Conservation (phyloP, 2,113 vertebrate genomes). For the Phainopepla nitens region DNA sequence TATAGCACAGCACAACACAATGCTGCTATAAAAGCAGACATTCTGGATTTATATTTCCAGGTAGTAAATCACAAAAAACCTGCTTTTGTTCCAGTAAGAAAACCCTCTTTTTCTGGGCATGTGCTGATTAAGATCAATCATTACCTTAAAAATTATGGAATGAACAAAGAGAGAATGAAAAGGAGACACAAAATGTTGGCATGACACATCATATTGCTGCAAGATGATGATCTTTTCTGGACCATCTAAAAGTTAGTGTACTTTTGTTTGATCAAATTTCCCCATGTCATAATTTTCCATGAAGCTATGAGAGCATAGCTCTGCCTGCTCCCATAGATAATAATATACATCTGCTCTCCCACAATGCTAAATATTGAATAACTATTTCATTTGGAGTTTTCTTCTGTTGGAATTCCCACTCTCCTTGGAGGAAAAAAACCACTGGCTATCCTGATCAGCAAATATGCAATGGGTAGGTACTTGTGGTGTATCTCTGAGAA, state of each 20-base stretch:
- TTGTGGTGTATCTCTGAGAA: not conserved
- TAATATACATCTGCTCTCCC: not conserved
- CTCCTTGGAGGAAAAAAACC: not conserved
- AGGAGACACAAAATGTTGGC: not conserved
- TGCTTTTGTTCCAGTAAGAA: not conserved
- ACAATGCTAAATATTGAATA: not conserved
- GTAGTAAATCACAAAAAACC: not conserved
- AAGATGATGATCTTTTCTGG: not conserved
- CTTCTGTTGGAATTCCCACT: not conserved
- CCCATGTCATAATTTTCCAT: not conserved
- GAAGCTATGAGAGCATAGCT: not conserved
- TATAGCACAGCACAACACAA: not conserved
- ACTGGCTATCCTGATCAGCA: not conserved
- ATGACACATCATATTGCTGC: not conserved
- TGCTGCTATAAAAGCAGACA: not conserved
- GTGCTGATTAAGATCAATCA: not conserved
- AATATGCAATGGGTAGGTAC: not conserved
- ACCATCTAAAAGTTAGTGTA: not conserved
- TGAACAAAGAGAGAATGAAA: not conserved
- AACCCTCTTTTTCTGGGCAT: not conserved
- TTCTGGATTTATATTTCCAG: not conserved
- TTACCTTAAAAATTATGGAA: not conserved
- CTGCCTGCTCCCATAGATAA: not conserved
- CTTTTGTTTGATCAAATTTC: not conserved
- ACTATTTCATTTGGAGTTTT: not conserved